Base-by-base conservation (phyloP, 2,888 invertebrate species). In the Myathropa florea region DNA sequence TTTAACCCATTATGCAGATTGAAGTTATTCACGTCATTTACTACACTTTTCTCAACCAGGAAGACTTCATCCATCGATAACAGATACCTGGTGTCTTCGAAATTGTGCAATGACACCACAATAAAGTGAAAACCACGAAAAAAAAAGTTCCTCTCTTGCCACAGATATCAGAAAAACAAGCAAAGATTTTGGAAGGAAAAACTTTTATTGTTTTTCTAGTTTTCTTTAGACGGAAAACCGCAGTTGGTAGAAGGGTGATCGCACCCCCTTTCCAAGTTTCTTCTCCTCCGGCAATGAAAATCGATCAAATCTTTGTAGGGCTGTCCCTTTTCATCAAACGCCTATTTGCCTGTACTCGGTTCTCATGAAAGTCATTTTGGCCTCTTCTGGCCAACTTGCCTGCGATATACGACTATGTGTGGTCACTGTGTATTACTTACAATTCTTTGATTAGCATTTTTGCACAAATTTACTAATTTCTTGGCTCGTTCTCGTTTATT, bases 381-480 rank as follows among this genome's bases (percentile, higher is more conserved):
- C 86, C 30, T 79, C 33, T 73, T 86, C 86, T 83, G 61, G 60
- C 83, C 65, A 71, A 79, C 59, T 57, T 30, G 55, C 59, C 14
- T 33, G 14, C 14, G 36, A 81, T 70, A 77, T 82, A 78, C 57
- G 39, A 60, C 59, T 70, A n/a, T 61, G 39, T 70, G 33, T 55
- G 18, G 59, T 30, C 36, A 64, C 46, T 85, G 73, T 83, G 64
- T 77, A 60, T 65, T 83, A 86, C 86, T 86, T 86, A 86, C 86
- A 53, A 86, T 86, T 86, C 86, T 86, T 86, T 86, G 83, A 86
- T 86, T 75, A 86, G 73, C 86, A 86, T 86, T 86, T n/a, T 86
- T 83, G 83, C 86, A 86, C 86, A 75, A 82, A 61, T 86, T 86
- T 78, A 86, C 78, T 67, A 46, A 83, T 63, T 75, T 78, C 72